Percentiles rank a stretch among this genome's conserved stretches.
Evolutionary conservation across 2,113 vertebrate genomes (phyloP).

Genomic region (Rhabdornis inornatus): DNA sequence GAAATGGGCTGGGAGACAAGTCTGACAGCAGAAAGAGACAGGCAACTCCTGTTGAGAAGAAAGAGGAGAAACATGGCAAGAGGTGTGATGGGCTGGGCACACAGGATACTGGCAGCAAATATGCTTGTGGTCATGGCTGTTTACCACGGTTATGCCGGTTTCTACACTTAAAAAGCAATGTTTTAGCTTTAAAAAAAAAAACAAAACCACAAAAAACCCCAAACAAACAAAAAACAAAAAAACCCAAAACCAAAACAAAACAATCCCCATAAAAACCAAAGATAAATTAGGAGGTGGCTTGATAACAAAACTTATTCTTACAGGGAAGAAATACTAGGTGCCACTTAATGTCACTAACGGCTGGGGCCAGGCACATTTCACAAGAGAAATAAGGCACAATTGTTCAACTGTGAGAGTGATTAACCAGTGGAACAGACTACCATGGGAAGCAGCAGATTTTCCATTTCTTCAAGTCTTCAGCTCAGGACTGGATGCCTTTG

Average conservation of each 20-base stretch:
- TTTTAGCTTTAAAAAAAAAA: neutral
- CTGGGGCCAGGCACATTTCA: neutral
- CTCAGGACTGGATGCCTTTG: slow-evolving; percentile 23
- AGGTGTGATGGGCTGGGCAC: neutral
- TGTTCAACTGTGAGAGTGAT: neutral
- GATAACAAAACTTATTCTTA: neutral
- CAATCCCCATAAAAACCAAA: neutral
- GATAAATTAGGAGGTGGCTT: neutral
- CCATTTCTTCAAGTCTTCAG: slow-evolving; percentile 43
- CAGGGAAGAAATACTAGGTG: neutral
- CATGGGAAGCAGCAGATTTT: slow-evolving; percentile 21
- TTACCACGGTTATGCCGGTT: neutral
- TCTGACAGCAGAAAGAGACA: neutral
- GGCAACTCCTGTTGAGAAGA: neutral
- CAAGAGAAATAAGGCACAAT: slow-evolving; percentile 1
- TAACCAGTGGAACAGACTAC: slow-evolving; percentile 27
- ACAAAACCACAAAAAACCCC: neutral
- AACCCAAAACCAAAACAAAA: neutral
- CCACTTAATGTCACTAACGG: neutral
- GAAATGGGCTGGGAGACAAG: neutral
- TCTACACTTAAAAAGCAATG: neutral
- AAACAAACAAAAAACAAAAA: neutral
- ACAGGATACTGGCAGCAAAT: neutral
- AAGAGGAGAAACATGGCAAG: neutral
- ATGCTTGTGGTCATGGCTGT: neutral